phyloP scores from a whole-genome alignment of 2,888 invertebrate genomes.

The Drosophila bunnanda region DNA sequence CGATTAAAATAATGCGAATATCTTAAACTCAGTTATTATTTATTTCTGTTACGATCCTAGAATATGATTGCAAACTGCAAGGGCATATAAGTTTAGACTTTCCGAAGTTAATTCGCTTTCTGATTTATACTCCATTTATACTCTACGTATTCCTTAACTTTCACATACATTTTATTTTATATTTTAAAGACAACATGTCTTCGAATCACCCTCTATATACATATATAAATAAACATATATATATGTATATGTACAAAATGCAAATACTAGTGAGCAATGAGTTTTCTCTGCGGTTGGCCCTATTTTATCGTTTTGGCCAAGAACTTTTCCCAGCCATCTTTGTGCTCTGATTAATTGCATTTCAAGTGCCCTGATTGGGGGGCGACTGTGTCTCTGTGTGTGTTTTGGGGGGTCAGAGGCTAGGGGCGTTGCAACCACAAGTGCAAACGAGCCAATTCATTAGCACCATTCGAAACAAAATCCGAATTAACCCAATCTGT shows the following conservation, averaged over 20 bases:
- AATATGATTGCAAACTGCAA: too few relatives aligned
- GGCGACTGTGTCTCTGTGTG: not conserved
- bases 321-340: constrained; percentile 55
- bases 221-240: too few relatives aligned
- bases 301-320: constrained; percentile 49
- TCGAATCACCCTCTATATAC: not conserved
- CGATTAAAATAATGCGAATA: too few relatives aligned
- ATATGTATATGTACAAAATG: not conserved
- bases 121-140: too few relatives aligned
- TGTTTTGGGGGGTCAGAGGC: constrained; percentile 3
- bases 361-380: constrained; percentile 59
- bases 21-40: too few relatives aligned
- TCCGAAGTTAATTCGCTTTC: too few relatives aligned
- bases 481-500: constrained; percentile 45
- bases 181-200: not conserved
- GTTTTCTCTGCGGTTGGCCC: constrained; percentile 50
- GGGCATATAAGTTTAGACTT: too few relatives aligned
- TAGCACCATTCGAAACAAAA: constrained; percentile 56
- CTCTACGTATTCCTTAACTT: too few relatives aligned
- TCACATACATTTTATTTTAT: not conserved
- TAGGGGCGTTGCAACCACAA: constrained; percentile 37
- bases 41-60: too few relatives aligned
- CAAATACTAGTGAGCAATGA: constrained; percentile 14
- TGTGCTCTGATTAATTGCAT: constrained; percentile 73
- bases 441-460: constrained; percentile 71